phyloP scores from a whole-genome alignment of 2,797 vertebrate genomes.

The Pseudochromis fuscus region DNA sequence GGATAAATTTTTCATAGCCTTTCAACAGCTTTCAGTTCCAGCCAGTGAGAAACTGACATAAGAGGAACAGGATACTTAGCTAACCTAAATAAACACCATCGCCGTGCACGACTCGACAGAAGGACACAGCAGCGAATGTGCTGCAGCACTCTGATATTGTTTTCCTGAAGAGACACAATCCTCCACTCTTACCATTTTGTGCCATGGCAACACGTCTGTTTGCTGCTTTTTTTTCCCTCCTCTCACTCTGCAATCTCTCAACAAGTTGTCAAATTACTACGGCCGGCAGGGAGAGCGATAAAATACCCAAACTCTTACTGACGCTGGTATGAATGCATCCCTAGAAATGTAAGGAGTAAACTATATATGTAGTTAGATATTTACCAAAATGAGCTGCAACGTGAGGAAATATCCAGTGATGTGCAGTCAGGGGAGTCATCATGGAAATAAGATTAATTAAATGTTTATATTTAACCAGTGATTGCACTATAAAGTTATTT shows the following conservation, averaged over 20 bases:
- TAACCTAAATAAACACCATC: slow-evolving; percentile 68
- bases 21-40: slow-evolving; percentile 63
- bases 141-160: slow-evolving; percentile 54
- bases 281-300: slow-evolving; percentile 15
- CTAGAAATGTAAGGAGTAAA: background rate
- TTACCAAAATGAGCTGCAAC: background rate
- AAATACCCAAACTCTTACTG: slow-evolving; percentile 3
- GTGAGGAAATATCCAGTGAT: slow-evolving; percentile 19
- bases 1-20: slow-evolving; percentile 69
- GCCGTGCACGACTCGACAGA: slow-evolving; percentile 37
- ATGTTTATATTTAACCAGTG: too few relatives aligned
- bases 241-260: slow-evolving; percentile 40
- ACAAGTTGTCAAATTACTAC: slow-evolving; percentile 60
- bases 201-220: slow-evolving; percentile 67
- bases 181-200: slow-evolving; percentile 47
- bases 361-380: background rate
- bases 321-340: slow-evolving; percentile 14
- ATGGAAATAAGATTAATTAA: too few relatives aligned
- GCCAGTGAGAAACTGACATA: slow-evolving; percentile 51
- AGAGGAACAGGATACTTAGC: slow-evolving; percentile 56
- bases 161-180: slow-evolving; percentile 56
- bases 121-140: slow-evolving; percentile 41
- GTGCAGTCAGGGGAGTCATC: too few relatives aligned
- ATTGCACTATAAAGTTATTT: too few relatives aligned
- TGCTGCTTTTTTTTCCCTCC: slow-evolving; percentile 47